A percentile compares a stretch with the other conserved stretches of the same genome.
These are phyloP conservation scores for Lethenteron reissneri DNA, from an alignment of 2,113 vertebrate genomes.

Conservation along the genomic window DNA sequence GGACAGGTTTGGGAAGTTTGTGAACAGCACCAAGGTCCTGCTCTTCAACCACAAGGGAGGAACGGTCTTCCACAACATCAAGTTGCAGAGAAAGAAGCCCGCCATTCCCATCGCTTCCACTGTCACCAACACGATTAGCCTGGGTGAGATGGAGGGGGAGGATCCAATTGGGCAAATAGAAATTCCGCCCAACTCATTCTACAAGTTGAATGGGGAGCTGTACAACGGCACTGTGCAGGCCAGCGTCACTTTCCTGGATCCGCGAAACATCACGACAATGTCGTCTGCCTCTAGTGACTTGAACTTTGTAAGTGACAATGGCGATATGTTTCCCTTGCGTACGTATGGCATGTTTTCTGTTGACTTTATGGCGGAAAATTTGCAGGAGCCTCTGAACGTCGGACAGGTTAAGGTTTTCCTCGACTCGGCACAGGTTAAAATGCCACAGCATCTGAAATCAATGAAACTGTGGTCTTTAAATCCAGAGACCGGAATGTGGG, in stretches of 20 bases:
- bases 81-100: slow-evolving; percentile 49
- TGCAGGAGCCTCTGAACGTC: slow-evolving; percentile 48
- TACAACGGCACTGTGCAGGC: slow-evolving; percentile 66
- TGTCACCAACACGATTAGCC: slow-evolving; percentile 45
- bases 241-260: slow-evolving; percentile 76
- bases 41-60: slow-evolving; percentile 71
- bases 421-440: slow-evolving; percentile 57
- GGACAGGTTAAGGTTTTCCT: slow-evolving; percentile 68
- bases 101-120: slow-evolving; percentile 44
- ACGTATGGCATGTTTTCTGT: slow-evolving; percentile 95
- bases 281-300: slow-evolving; percentile 67
- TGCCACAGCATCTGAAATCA: slow-evolving; percentile 45
- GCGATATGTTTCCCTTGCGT: slow-evolving; percentile 57
- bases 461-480: slow-evolving; percentile 97
- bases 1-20: slow-evolving; percentile 73
- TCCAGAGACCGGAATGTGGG: slow-evolving; percentile 76
- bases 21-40: slow-evolving; percentile 86
- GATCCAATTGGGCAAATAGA: slow-evolving; percentile 62
- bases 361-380: slow-evolving; percentile 51
- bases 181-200: slow-evolving; percentile 68
- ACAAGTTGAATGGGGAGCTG: slow-evolving; percentile 55
- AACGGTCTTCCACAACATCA: slow-evolving; percentile 69
- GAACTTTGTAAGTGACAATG: slow-evolving; percentile 58
- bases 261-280: slow-evolving; percentile 52
- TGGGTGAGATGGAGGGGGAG: slow-evolving; percentile 48